Evolutionary conservation across 2,113 vertebrate species (phyloP).

Genomic region (Cebus imitator): DNA sequence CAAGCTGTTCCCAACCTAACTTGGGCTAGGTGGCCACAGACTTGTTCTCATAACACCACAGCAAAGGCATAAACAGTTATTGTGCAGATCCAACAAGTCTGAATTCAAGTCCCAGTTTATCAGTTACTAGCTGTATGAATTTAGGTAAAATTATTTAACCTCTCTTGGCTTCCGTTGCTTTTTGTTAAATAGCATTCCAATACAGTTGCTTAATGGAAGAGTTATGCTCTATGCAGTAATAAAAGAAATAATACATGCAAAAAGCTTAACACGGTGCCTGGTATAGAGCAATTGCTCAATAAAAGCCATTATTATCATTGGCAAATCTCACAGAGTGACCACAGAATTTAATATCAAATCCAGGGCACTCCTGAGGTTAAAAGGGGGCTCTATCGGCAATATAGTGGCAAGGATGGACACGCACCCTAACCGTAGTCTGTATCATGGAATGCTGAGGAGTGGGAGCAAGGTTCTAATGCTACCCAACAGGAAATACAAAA

Average conservation of each 20-base stretch:
- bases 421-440: not conserved
- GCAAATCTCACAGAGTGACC: not conserved
- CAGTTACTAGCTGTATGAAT: not conserved
- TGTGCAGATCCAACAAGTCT: not conserved
- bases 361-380: not conserved
- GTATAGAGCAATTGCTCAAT: not conserved
- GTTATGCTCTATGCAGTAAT: not conserved
- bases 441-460: not conserved
- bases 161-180: not conserved
- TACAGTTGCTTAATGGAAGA: not conserved
- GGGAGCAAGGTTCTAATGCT: not conserved
- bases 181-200: not conserved
- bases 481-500: not conserved
- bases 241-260: not conserved
- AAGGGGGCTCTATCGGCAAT: not conserved
- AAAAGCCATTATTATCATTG: not conserved
- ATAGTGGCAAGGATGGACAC: no score
- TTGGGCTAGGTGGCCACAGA: not conserved
- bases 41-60: not conserved
- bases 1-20: constrained; percentile 31
- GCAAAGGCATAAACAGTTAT: not conserved
- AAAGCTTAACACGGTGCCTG: not conserved
- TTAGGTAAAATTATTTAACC: not conserved
- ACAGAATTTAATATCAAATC: not conserved
- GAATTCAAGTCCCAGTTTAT: not conserved